Percentiles rank a stretch among this genome's conserved stretches.
Conservation (phyloP, 2,113 vertebrate species). For the Charadrius vociferus region DNA sequence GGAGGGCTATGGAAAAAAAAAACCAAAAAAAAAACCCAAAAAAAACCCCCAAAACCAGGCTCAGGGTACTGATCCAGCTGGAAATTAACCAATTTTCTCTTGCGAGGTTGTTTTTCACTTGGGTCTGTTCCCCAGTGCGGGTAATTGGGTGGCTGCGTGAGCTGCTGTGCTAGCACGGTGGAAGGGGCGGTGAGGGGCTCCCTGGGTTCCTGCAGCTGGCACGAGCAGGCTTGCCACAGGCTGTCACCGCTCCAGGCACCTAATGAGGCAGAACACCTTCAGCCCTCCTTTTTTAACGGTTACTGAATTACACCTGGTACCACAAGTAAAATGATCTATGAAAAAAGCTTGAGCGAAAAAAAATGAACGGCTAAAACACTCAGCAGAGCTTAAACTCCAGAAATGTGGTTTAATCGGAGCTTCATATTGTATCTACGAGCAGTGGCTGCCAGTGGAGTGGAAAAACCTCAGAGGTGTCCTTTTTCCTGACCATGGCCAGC, state of each 20-base stretch:
- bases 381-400: not conserved
- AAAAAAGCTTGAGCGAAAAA: not conserved
- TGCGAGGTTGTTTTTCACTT: not conserved
- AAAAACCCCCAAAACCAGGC: not conserved
- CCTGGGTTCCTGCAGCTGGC: not conserved
- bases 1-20: not conserved
- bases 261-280: not conserved
- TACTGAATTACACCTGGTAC: not conserved
- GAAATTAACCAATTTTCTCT: not conserved
- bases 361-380: not conserved
- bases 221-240: not conserved
- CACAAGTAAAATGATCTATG: not conserved
- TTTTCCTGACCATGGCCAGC: not conserved
- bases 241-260: not conserved
- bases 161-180: not conserved
- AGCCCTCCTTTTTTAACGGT: not conserved
- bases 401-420: constrained; percentile 7
- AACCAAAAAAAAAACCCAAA: not conserved
- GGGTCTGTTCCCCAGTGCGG: not conserved
- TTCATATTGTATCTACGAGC: not conserved
- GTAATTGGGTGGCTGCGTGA: not conserved
- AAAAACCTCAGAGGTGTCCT: not conserved
- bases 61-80: not conserved
- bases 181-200: not conserved
- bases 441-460: not conserved